Base-by-base conservation (phyloP, 2,797 vertebrate species). In the Sebastes matsubarae region DNA sequence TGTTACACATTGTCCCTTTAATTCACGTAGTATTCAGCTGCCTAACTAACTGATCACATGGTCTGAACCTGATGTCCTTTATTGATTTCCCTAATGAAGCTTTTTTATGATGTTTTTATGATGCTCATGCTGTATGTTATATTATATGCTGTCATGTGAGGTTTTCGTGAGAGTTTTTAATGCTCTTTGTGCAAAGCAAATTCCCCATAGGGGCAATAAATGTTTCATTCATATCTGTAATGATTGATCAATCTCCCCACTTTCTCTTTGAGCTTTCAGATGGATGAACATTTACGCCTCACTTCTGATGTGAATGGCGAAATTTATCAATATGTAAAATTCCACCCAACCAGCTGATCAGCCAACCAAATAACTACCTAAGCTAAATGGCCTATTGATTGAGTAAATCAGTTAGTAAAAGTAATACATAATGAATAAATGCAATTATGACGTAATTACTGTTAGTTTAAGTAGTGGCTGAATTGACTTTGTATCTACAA, bases 251-350 rank as follows among this genome's bases (percentile, higher is more conserved):
- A 13, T 27, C 20, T 10, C 24, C 8, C 9, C 16, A 8, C 2
- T 68, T 59, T 72, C 46, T 68, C 52, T 76, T 36, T 72, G 10
- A 67, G 54, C 42, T 58, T 72, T 52, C 68, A 80, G 68, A 65
- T 30, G 68, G 52, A 77, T 27, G 14, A 24, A 75, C 34, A 38
- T 7, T 38, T 38, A 72, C 1, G 3, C 20, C 32, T 55, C 3
- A 29, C 25, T 12, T 60, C 12, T 55, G 52, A 74, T 61, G 66
- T n/a, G 16, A 42, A 42, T 42, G 50, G 20, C 20, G 9, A 54
- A 54, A 9, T 54, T 50, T 22, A 54, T 54, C 50, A 54, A 54
- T 34, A 67, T 55, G 42, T 20, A 27, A 57, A 6, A 24, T 24
- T 30, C 5, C 6, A 55, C 64, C 14, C 25, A 65, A n/a, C 12